These are phyloP conservation scores for Trichomalopsis sarcophagae DNA, from an alignment of 1,140 invertebrate species.

Conservation along the genomic window DNA sequence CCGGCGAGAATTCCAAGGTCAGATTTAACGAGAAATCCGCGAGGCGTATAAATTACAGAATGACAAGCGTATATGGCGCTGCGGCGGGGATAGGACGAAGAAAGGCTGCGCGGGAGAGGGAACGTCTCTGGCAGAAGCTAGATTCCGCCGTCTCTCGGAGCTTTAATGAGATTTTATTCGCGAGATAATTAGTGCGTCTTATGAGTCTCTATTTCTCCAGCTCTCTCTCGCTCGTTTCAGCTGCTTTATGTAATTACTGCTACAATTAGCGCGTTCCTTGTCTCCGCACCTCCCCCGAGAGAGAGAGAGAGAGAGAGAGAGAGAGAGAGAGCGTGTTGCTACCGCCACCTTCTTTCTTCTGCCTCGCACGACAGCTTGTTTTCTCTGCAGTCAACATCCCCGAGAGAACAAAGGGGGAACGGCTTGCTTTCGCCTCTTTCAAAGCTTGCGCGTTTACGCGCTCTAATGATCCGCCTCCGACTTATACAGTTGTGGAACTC, in stretches of 20 bases:
- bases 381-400: not conserved
- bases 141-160: conserved; percentile 63
- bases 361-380: not conserved
- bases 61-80: not conserved
- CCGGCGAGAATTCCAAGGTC: conserved; percentile 30
- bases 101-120: conserved; percentile 6
- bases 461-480: not conserved
- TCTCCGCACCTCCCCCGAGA: not conserved
- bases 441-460: not conserved
- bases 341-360: not conserved
- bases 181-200: conserved; percentile 69
- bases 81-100: not conserved
- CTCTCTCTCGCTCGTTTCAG: conserved; percentile 50
- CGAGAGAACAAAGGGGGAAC: not conserved
- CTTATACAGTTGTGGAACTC: not conserved
- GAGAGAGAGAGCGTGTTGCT: not conserved
- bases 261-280: conserved; percentile 65
- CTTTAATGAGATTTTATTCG: conserved; percentile 70
- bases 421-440: not conserved
- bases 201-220: conserved; percentile 59
- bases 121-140: conserved; percentile 59
- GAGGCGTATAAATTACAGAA: conserved; percentile 51
- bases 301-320: not conserved
- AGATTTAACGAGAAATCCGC: conserved; percentile 52
- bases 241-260: conserved; percentile 66